Evolutionary conservation across 2,888 invertebrate species (phyloP).

Genomic region (Tillus elongatus): DNA sequence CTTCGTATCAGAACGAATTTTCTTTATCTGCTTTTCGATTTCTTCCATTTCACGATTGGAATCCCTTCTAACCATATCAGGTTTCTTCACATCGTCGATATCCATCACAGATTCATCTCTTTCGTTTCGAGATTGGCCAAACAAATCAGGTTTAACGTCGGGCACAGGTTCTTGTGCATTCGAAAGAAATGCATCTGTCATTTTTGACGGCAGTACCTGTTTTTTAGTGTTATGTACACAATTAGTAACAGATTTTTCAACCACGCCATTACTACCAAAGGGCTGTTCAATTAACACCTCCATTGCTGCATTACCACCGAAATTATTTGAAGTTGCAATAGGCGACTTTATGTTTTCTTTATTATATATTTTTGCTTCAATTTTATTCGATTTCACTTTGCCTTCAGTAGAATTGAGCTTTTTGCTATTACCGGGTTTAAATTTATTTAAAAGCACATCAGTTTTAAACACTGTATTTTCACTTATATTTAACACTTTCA

Average conservation of each 20-base stretch:
- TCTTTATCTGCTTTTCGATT: conserved; percentile 30
- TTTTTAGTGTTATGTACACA: conserved; percentile 4
- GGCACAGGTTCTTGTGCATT: conserved; percentile 48
- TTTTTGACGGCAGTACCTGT: conserved; percentile 32
- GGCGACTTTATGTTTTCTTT: too few relatives aligned
- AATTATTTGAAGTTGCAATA: too few relatives aligned
- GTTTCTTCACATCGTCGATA: conserved; percentile 18
- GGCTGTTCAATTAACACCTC: conserved; percentile 2
- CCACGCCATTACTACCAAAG: neutral
- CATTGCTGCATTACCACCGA: too few relatives aligned
- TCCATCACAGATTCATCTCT: conserved; percentile 12
- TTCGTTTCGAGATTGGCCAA: conserved; percentile 25
- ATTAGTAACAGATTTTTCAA: conserved; percentile 14
- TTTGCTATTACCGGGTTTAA: too few relatives aligned
- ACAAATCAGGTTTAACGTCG: neutral
- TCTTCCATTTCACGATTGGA: conserved; percentile 36
- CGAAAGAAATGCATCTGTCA: conserved; percentile 52
- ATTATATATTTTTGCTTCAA: too few relatives aligned
- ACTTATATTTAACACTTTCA: conserved; percentile 19
- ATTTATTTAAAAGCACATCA: too few relatives aligned
- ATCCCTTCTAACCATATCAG: conserved; percentile 28
- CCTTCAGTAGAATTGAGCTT: too few relatives aligned
- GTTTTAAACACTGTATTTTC: too few relatives aligned
- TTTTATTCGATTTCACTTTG: too few relatives aligned
- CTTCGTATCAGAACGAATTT: conserved; percentile 32